Evolutionary conservation across 2,888 invertebrate species (phyloP).

Genomic region (Glyphotaelius pellucidus): DNA sequence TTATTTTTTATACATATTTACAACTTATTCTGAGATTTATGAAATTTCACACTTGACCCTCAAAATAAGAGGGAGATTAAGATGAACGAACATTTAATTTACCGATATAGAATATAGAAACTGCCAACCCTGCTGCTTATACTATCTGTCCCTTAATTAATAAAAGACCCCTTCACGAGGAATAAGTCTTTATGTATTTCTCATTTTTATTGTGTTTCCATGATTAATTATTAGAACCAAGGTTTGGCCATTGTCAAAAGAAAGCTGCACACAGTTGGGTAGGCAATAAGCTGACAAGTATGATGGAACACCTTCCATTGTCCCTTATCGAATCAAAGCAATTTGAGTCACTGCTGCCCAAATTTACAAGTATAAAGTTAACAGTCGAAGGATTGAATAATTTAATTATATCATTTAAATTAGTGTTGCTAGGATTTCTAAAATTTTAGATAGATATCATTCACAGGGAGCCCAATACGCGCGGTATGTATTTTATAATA

Average conservation of each 20-base stretch:
- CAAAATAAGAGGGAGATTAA: no score
- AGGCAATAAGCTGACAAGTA: background rate
- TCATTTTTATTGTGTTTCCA: background rate
- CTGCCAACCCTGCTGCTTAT: background rate
- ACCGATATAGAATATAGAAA: background rate
- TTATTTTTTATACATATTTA: no score
- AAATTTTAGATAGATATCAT: background rate
- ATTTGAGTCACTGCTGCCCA: background rate
- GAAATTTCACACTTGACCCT: no score
- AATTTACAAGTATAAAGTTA: background rate
- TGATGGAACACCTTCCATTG: background rate
- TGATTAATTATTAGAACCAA: background rate
- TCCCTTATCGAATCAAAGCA: constrained; percentile 3
- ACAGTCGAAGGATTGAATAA: background rate
- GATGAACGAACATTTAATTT: background rate
- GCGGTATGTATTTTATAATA: background rate
- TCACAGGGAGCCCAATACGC: background rate
- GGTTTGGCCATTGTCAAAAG: background rate
- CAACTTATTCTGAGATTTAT: no score
- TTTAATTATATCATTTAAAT: background rate
- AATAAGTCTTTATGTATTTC: background rate
- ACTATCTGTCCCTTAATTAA: background rate
- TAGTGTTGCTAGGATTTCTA: background rate
- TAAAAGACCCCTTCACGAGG: background rate
- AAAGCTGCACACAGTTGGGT: background rate